phyloP scores from a whole-genome alignment of 2,113 vertebrate genomes.

The Psilopogon haemacephalus region DNA sequence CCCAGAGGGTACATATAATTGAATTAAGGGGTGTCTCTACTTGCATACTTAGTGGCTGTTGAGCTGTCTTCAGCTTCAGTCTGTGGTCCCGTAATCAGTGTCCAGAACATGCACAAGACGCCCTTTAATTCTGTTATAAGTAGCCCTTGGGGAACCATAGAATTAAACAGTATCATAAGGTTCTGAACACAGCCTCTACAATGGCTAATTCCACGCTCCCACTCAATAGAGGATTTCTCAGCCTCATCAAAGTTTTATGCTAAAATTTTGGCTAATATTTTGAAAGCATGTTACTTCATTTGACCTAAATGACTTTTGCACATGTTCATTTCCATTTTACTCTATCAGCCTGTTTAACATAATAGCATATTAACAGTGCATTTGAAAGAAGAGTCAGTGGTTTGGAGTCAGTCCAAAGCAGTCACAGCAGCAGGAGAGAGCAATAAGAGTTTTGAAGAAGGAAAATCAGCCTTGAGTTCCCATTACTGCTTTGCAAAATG shows the following conservation, averaged over 20 bases:
- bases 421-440: conserved; percentile 59
- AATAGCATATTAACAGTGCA: conserved; percentile 64
- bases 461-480: conserved; percentile 33
- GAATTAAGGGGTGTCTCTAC: conserved; percentile 61
- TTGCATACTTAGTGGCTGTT: conserved; percentile 58
- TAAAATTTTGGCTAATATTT: conserved; percentile 70
- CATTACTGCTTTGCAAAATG: conserved; percentile 39
- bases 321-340: conserved; percentile 65
- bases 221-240: conserved; percentile 44
- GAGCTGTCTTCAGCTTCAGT: conserved; percentile 62
- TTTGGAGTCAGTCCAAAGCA: conserved; percentile 65
- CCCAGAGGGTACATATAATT: conserved; percentile 55
- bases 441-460: conserved; percentile 50
- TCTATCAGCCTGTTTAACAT: conserved; percentile 65
- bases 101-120: conserved; percentile 57
- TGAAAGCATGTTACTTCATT: conserved; percentile 66
- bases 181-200: conserved; percentile 49
- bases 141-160: conserved; percentile 51
- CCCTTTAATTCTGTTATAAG: conserved; percentile 64
- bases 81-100: conserved; percentile 61
- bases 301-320: conserved; percentile 70
- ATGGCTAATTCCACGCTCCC: not conserved
- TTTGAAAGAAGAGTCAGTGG: conserved; percentile 66
- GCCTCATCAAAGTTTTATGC: conserved; percentile 69
- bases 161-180: conserved; percentile 66